Evolutionary conservation across 1,140 invertebrate species (phyloP).

Genomic region (Pseudachorutes palmiensis): DNA sequence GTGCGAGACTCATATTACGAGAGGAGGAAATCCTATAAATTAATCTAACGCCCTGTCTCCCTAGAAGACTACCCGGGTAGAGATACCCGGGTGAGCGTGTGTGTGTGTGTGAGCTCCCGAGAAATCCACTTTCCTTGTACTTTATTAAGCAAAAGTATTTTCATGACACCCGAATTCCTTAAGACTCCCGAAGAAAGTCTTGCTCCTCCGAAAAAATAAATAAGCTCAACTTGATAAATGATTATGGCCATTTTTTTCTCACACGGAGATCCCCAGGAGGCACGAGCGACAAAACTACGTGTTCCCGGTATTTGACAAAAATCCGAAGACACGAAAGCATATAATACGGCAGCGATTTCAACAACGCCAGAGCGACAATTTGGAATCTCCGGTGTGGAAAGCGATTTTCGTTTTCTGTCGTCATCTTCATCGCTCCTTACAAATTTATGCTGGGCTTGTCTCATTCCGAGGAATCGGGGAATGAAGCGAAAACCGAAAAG

Average conservation of each 20-base stretch:
- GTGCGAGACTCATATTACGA: background rate
- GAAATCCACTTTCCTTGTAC: conserved; percentile 1
- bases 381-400: too few species aligned
- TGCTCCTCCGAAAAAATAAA: conserved; percentile 1
- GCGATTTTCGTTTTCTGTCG: too few species aligned
- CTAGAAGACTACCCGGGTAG: background rate
- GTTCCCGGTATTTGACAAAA: too few species aligned
- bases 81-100: too few species aligned
- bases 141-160: conserved; percentile 16
- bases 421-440: too few species aligned
- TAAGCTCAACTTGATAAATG: conserved; percentile 29
- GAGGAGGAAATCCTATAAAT: conserved; percentile 8
- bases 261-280: background rate
- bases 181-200: background rate
- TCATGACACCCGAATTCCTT: background rate
- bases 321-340: too few species aligned
- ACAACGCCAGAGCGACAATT: too few species aligned
- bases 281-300: too few species aligned
- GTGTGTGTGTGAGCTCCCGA: too few species aligned
- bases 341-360: too few species aligned
- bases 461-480: too few species aligned
- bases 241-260: conserved; percentile 33
- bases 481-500: conserved; percentile 11
- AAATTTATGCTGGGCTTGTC: too few species aligned
- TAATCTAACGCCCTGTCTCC: conserved; percentile 8